Evolutionary conservation across 2,113 vertebrate species (phyloP).

Genomic region (Zosterops japonicus): DNA sequence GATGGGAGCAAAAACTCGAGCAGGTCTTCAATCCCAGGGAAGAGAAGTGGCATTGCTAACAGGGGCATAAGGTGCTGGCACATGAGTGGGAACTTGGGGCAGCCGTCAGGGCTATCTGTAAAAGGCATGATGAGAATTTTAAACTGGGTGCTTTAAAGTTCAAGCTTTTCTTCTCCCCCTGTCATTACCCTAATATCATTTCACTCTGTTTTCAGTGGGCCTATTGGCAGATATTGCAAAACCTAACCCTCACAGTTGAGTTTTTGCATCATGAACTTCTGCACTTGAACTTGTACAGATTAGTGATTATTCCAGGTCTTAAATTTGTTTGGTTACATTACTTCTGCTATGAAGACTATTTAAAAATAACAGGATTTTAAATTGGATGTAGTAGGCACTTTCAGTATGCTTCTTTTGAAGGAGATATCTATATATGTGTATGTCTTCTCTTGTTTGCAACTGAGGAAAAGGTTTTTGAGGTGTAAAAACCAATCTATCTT

Average conservation of each 20-base stretch:
- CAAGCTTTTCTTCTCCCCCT: background rate
- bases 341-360: background rate
- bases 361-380: slow-evolving; percentile 7
- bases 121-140: background rate
- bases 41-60: background rate
- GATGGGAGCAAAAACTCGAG: background rate
- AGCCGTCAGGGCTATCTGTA: background rate
- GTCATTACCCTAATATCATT: background rate
- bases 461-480: background rate
- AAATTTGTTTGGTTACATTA: background rate
- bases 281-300: background rate
- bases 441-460: background rate
- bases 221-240: background rate
- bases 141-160: background rate
- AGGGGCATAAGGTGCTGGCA: background rate
- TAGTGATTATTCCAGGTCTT: background rate
- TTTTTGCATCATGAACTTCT: background rate
- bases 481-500: background rate
- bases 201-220: background rate
- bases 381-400: background rate
- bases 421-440: background rate
- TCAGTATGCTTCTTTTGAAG: background rate
- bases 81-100: background rate
- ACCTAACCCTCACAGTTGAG: background rate
- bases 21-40: fast-evolving